Evolutionary conservation across 64 coral and sea anemone species (phyloP).

Genomic region (Anthopleura sola): DNA sequence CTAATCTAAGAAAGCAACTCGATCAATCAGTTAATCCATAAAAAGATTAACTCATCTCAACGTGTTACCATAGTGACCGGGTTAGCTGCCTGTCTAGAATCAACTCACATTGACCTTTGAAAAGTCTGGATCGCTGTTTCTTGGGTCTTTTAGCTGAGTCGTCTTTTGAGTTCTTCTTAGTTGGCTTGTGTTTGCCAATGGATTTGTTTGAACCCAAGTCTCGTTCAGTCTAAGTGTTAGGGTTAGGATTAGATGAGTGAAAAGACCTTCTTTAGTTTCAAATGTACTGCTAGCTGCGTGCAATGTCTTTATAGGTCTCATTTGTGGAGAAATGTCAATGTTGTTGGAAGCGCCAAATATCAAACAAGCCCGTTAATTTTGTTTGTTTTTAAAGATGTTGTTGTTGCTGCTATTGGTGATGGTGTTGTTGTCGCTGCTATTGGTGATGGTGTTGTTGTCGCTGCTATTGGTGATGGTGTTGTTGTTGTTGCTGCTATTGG

Average conservation of each 20-base stretch:
- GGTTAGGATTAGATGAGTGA: slow-evolving; percentile 2
- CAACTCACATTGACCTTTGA: slow-evolving; percentile 13
- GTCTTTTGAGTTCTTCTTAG: slow-evolving; percentile 19
- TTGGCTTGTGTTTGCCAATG: neutral
- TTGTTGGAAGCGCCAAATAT: no score
- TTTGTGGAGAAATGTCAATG: no score
- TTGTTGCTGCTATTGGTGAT: no score
- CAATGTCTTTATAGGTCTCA: neutral
- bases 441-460: no score
- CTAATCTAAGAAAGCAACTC: no score
- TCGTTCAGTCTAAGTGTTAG: slow-evolving; percentile 8
- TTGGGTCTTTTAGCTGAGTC: neutral
- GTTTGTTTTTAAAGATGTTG: neutral
- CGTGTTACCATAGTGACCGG: neutral
- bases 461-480: no score
- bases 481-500: no score
- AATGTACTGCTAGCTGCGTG: neutral
- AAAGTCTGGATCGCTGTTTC: slow-evolving; percentile 8
- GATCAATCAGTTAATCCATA: no score
- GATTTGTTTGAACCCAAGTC: slow-evolving; percentile 10
- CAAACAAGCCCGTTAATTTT: no score
- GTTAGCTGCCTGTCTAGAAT: neutral
- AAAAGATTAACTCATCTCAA: no score
- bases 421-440: no score
- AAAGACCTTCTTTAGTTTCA: neutral